Conservation (phyloP, 2,888 invertebrate genomes). For the Panzeria rudis region DNA sequence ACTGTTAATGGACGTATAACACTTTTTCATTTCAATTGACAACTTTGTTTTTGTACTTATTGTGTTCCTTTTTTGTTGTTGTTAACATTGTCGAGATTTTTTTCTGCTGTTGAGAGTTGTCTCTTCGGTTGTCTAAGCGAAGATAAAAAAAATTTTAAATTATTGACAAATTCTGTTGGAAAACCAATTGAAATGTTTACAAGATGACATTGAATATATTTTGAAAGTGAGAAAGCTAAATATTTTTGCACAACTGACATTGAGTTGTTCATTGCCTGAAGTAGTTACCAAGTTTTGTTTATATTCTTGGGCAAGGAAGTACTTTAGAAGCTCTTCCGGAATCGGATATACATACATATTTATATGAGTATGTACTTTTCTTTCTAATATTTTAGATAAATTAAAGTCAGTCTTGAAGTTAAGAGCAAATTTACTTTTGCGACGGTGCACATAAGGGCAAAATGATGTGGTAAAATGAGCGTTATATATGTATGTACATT, state of each 20-base stretch:
- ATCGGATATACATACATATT: not conserved
- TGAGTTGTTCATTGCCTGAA: conserved; percentile 7
- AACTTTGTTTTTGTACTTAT: conserved; percentile 39
- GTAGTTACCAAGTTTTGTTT: not conserved
- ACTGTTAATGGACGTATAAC: conserved; percentile 58
- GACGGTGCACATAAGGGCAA: too few species aligned
- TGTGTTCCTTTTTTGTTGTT: conserved; percentile 21
- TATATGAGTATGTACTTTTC: too few species aligned
- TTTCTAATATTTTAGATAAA: too few species aligned
- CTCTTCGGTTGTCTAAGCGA: conserved; percentile 39
- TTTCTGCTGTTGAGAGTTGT: conserved; percentile 52
- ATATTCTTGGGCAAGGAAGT: not conserved
- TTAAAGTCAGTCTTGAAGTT: too few species aligned
- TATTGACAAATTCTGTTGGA: conserved; percentile 50
- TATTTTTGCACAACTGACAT: not conserved
- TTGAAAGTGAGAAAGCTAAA: conserved; percentile 17
- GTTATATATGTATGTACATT: too few species aligned
- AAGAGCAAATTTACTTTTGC: too few species aligned
- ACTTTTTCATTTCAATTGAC: conserved; percentile 56
- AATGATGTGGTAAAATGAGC: too few species aligned
- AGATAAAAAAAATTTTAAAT: conserved; percentile 53
- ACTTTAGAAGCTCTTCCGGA: conserved; percentile 4
- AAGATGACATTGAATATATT: conserved; percentile 45
- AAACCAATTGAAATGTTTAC: conserved; percentile 51
- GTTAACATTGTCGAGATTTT: conserved; percentile 33